A percentile compares a stretch with the other conserved stretches of the same genome.
Conservation (phyloP, 1,140 invertebrate genomes). For the Neomicropteryx cornuta region DNA sequence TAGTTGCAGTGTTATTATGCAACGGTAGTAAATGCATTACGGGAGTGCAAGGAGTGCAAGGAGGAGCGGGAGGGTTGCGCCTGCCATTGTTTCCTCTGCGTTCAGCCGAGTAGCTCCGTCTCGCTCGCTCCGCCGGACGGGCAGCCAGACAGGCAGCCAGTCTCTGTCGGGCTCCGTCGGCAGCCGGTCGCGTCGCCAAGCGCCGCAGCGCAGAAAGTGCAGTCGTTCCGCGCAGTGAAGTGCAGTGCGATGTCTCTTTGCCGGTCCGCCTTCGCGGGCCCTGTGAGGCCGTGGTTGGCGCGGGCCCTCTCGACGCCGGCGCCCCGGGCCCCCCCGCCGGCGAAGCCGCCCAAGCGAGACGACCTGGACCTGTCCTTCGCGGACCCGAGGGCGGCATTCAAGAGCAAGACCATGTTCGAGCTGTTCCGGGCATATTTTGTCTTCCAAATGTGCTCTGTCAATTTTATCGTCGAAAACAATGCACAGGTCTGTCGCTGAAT, state of each 20-base stretch:
- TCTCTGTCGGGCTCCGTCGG: too few relatives aligned
- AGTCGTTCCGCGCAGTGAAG: too few relatives aligned
- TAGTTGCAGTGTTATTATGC: too few relatives aligned
- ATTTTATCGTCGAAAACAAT: conserved; percentile 89
- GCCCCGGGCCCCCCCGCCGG: conserved; percentile 14
- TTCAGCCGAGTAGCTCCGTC: too few relatives aligned
- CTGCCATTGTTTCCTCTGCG: too few relatives aligned
- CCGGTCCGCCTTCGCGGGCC: background rate
- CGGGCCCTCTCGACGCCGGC: conserved; percentile 23
- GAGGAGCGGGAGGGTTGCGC: too few relatives aligned
- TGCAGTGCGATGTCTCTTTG: conserved; percentile 25
- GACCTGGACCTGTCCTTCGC: conserved; percentile 81
- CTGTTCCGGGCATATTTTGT: conserved; percentile 86
- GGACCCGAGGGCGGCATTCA: conserved; percentile 70
- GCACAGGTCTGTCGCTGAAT: conserved; percentile 83
- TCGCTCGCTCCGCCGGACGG: too few relatives aligned
- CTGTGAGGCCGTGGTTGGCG: conserved; percentile 24
- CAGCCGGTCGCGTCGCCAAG: too few relatives aligned
- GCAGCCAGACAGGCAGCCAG: too few relatives aligned
- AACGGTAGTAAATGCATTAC: too few relatives aligned
- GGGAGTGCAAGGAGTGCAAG: too few relatives aligned
- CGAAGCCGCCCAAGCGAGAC: conserved; percentile 45
- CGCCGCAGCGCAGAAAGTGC: too few relatives aligned
- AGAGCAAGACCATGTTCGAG: conserved; percentile 93
- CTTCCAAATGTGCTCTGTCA: conserved; percentile 84